These are phyloP conservation scores for Nixonia krombeini DNA, from an alignment of 1,140 invertebrate genomes.

Conservation along the genomic window DNA sequence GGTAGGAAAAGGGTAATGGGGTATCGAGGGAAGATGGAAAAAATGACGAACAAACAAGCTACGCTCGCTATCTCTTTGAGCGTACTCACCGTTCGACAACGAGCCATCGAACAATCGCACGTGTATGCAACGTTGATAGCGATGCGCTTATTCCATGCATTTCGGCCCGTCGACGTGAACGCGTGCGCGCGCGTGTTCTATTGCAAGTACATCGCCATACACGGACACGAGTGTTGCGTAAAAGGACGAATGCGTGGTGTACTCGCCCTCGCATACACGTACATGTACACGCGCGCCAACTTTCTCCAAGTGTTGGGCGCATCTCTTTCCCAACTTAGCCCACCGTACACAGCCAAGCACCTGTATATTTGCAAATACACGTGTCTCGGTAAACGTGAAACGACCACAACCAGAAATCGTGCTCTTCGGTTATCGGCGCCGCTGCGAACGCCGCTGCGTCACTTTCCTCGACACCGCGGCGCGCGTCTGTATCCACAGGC, in stretches of 20 bases:
- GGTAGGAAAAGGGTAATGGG: neutral
- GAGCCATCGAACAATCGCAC: constrained; percentile 25
- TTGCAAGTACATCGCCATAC: constrained; percentile 22
- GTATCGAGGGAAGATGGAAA: too few relatives aligned
- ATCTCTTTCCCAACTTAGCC: constrained; percentile 1
- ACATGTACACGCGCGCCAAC: neutral
- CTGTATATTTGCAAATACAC: constrained; percentile 1
- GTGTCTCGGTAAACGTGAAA: constrained; percentile 5
- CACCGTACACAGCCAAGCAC: neutral
- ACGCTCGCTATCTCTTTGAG: constrained; percentile 21
- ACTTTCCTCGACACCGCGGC: neutral
- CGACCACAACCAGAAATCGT: constrained; percentile 2
- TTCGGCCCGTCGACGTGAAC: constrained; percentile 7
- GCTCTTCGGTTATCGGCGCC: neutral
- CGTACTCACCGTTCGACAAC: constrained; percentile 12
- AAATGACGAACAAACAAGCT: constrained; percentile 7
- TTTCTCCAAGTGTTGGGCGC: constrained; percentile 11
- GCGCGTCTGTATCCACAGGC: too few relatives aligned
- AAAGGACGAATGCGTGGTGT: constrained; percentile 5
- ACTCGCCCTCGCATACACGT: too few relatives aligned
- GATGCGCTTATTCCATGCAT: constrained; percentile 22
- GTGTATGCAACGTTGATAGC: constrained; percentile 27
- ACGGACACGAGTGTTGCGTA: constrained; percentile 2
- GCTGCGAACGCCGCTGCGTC: neutral
- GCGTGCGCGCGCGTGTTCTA: constrained; percentile 16